Conservation (phyloP, 2,888 invertebrate genomes). For the Xylota segnis region DNA sequence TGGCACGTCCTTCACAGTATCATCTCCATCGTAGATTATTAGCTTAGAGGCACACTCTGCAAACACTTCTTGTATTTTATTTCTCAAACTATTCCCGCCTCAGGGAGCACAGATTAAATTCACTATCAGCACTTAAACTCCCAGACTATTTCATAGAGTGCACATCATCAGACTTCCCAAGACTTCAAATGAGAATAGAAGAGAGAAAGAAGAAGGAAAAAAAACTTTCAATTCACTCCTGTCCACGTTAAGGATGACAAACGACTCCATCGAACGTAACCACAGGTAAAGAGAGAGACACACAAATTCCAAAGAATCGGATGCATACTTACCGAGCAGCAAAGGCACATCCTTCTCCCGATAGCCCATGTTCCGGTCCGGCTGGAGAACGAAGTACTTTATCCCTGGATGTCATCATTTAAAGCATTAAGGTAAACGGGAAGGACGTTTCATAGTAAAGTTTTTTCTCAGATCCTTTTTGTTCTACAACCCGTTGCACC, state of each 20-base stretch:
- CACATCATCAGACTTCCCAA: constrained; percentile 50
- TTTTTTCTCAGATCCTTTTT: constrained; percentile 56
- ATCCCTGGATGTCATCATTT: constrained; percentile 68
- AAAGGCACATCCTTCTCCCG: constrained; percentile 18
- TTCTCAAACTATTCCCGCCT: background rate
- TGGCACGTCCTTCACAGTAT: constrained; percentile 13
- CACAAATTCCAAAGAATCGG: constrained; percentile 32
- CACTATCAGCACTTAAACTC: constrained; percentile 52
- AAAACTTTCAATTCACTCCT: constrained; percentile 56
- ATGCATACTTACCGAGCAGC: constrained; percentile 15
- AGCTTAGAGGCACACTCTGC: background rate
- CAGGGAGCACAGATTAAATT: constrained; percentile 51
- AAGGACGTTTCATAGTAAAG: constrained; percentile 60
- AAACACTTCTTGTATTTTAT: constrained; percentile 4
- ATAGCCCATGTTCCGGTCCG: constrained; percentile 22
- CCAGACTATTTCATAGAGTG: constrained; percentile 26
- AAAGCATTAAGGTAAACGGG: constrained; percentile 66
- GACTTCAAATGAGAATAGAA: background rate
- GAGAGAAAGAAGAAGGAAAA: background rate
- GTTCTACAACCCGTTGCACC: constrained; percentile 4
- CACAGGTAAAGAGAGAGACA: constrained; percentile 34
- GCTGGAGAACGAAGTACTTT: constrained; percentile 49
- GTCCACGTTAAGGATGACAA: constrained; percentile 64
- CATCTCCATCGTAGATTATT: constrained; percentile 19
- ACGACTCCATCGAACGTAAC: constrained; percentile 61